Evolutionary conservation across 2,797 vertebrate species (phyloP), one percentile per base, ranked within the genome.

Genomic region (Cyclura pinguis): DNA sequence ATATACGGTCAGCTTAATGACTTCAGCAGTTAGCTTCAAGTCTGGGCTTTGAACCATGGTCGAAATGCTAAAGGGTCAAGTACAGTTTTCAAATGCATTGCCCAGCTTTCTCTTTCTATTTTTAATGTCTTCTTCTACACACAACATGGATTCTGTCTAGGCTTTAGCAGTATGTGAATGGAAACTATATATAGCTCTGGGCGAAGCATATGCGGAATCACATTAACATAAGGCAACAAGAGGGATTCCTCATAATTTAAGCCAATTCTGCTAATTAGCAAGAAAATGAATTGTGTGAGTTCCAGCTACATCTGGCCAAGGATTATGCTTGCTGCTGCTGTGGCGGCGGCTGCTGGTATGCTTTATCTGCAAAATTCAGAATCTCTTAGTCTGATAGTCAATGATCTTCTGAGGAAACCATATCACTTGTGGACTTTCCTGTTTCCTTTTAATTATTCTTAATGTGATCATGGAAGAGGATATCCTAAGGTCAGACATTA

Each of bases 381-480:
- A 57, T 95, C 90, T 94, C 93, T 95, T 96, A 96, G 92, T 85
- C 88, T 93, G 93, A 94, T 94, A 95, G 87, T 88, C 93, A 90
- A 94, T 93, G 86, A 92, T 96, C 93, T 93, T 95, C 93, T 93
- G 91, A 92, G 95, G 96, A 97, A 96, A 91, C 90, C 93, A 91
- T 95, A 91, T 94, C 92, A 92, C 90, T 93, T 92, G 91, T 94
- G 92, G 92, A 93, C 89, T 88, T 97, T 95, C 92, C 95, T 96
- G 91, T 96, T 97, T 96, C 93, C 96, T 96, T 96, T 95, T 95
- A 97, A 96, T 93, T 89, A 93, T 96, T 95, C 90, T 96, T 94
- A 94, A 95, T 94, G 91, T 96, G 89, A 96, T 94, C 94, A 94
- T 94, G 93, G 93, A 96, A 97, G 89, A 94, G 93, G 90, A 93